These are phyloP conservation scores for Liparis tanakae DNA, from an alignment of 2,797 vertebrate species.

Conservation along the genomic window DNA sequence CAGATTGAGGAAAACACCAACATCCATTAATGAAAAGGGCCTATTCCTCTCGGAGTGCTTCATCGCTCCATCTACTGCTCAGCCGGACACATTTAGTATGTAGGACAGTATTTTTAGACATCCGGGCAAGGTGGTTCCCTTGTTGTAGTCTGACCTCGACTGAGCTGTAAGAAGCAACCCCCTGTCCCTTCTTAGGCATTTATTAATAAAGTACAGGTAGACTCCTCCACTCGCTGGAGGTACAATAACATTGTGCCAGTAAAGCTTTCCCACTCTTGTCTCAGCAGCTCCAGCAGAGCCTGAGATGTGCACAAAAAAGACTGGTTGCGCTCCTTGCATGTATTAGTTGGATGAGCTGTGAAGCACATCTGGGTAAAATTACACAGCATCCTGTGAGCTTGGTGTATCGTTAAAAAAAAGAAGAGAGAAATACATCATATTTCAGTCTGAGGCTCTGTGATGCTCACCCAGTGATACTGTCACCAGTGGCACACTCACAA, in stretches of 20 bases:
- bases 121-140: constrained; percentile 62
- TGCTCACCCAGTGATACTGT: constrained; percentile 35
- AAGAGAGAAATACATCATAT: constrained; percentile 8
- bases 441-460: constrained; percentile 38
- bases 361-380: constrained; percentile 79
- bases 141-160: constrained; percentile 58
- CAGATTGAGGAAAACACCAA: constrained; percentile 17
- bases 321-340: constrained; percentile 42
- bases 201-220: constrained; percentile 64
- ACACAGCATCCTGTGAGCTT: constrained; percentile 72
- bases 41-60: neutral
- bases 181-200: constrained; percentile 35
- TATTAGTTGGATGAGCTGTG: constrained; percentile 68
- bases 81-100: constrained; percentile 60
- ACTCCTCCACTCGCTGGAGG: constrained; percentile 31
- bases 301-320: constrained; percentile 19
- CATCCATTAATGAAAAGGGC: constrained; percentile 5
- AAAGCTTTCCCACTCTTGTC: constrained; percentile 29
- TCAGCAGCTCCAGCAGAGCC: constrained; percentile 24
- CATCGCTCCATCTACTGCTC: constrained; percentile 11
- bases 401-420: constrained; percentile 9
- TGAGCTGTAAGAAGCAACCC: constrained; percentile 47
- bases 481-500: constrained; percentile 38
- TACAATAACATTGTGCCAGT: constrained; percentile 20
- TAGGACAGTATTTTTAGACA: constrained; percentile 84